Evolutionary conservation across 2,888 invertebrate species (phyloP).

Genomic region (Rhingia rostrata): DNA sequence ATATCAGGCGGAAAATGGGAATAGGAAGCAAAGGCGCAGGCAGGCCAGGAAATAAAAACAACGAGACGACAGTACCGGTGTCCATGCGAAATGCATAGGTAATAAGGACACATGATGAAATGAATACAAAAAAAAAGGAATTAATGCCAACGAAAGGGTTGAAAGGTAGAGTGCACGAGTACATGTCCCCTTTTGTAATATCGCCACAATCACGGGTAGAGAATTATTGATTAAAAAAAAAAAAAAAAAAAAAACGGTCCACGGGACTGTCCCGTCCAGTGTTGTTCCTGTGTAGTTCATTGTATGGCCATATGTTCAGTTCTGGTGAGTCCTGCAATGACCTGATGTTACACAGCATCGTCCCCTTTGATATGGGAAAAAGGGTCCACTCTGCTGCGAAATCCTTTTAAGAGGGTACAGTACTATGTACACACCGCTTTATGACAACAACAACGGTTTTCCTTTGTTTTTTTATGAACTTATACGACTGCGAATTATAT

Average conservation of each 20-base stretch:
- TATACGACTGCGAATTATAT: constrained; percentile 49
- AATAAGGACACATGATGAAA: constrained; percentile 71
- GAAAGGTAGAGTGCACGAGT: constrained; percentile 55
- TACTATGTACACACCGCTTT: constrained; percentile 4
- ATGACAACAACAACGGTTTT: constrained; percentile 26
- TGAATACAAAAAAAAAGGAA: constrained; percentile 35
- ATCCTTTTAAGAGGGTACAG: constrained; percentile 28
- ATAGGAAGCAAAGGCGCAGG: constrained; percentile 56
- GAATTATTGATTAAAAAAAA: constrained; percentile 65
- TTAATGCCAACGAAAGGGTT: constrained; percentile 69
- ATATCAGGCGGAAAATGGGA: constrained; percentile 74
- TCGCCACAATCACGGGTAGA: constrained; percentile 69
- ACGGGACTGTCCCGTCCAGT: constrained; percentile 72
- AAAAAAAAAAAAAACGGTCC: constrained; percentile 45
- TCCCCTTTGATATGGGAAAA: background rate
- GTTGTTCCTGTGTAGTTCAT: constrained; percentile 53
- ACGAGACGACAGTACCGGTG: constrained; percentile 56
- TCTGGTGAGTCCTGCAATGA: constrained; percentile 52
- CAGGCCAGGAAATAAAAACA: constrained; percentile 66
- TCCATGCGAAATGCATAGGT: constrained; percentile 71
- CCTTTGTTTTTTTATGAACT: constrained; percentile 27
- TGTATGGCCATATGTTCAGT: constrained; percentile 67
- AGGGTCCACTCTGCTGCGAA: constrained; percentile 7
- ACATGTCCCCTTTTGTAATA: constrained; percentile 70
- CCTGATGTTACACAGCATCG: constrained; percentile 61